Base-by-base conservation (phyloP, 1,140 invertebrate species). In the Platyura marginata region DNA sequence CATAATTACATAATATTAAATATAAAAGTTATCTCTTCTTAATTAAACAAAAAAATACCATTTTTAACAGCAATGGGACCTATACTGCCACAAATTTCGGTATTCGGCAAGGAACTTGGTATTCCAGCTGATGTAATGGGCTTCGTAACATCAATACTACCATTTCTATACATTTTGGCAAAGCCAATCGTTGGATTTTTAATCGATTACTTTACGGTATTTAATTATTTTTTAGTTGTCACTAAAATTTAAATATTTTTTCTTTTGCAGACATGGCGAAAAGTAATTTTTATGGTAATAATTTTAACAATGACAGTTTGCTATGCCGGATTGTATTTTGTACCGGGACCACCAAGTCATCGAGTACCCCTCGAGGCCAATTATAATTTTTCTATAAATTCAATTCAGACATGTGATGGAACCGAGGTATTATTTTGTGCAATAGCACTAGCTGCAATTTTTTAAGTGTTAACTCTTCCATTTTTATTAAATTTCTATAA, bases 61-160 rank as follows among this genome's bases (percentile, higher is more conserved):
- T 5, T 32, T 43, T 49, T 66, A 67, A 20, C 56, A 84, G 81
- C 79, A 2, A 71, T 82, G 64, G 81, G 81, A 3, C 80, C 81
- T 3, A 71, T 85, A 22, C 56, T 84, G 21, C 81, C 80, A 0
- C 81, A 79, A 51, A 56, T 83, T 40, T 66, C 74, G 33, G 79
- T 84, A 13, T 77, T 75, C 55, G 81, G 78, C 2, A 74, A 77
- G 51, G 75, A 84, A 57, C 55, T 85, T 29, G 80, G 81, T 0
- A 65, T 84, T n/a, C 77, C 78, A 0, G 66, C 79, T 1, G 58
- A 72, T 2, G 66, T 75, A 0, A 82, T 84, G 75, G 81, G 81
- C 3, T 67, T 67, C 15, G 71, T 84, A 38, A 79, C 71, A 0
- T 74, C 74, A 0, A 57, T 80, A 1, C 50, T 84, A 42, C 81